Conservation (phyloP, 2,797 vertebrate genomes). For the Xiphophorus birchmanni region DNA sequence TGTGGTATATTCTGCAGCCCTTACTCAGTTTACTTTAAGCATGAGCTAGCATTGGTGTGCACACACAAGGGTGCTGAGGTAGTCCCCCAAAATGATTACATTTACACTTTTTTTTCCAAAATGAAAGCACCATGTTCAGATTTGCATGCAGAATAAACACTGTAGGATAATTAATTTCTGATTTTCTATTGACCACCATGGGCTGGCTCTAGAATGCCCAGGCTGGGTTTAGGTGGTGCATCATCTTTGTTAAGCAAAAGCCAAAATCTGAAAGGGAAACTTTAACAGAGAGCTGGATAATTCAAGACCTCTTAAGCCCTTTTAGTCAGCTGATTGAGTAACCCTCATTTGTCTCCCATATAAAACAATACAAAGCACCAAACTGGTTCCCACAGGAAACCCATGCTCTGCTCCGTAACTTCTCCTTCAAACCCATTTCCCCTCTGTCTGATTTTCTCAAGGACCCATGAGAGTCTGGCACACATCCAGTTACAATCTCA, state of each 20-base stretch:
- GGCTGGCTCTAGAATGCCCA: background rate
- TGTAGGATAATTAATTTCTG: background rate
- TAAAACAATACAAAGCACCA: conserved; percentile 49
- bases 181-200: background rate
- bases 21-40: background rate
- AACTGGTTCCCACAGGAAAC: conserved; percentile 69
- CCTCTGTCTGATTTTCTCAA: conserved; percentile 53
- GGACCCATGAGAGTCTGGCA: conserved; percentile 64
- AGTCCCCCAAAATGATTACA: background rate
- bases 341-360: conserved; percentile 38
- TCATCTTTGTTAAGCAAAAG: conserved; percentile 6
- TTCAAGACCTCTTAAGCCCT: conserved; percentile 46
- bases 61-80: background rate
- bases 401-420: conserved; percentile 10
- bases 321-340: conserved; percentile 45
- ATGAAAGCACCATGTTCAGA: background rate
- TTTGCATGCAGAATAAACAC: background rate
- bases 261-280: conserved; percentile 2
- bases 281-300: conserved; percentile 16
- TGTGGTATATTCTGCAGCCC: background rate
- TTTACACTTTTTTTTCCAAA: background rate
- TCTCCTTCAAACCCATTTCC: conserved; percentile 36
- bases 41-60: background rate
- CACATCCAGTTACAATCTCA: conserved; percentile 66
- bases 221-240: conserved; percentile 19